phyloP scores from a whole-genome alignment of 2,797 vertebrate species.

The Apogon talboti region DNA sequence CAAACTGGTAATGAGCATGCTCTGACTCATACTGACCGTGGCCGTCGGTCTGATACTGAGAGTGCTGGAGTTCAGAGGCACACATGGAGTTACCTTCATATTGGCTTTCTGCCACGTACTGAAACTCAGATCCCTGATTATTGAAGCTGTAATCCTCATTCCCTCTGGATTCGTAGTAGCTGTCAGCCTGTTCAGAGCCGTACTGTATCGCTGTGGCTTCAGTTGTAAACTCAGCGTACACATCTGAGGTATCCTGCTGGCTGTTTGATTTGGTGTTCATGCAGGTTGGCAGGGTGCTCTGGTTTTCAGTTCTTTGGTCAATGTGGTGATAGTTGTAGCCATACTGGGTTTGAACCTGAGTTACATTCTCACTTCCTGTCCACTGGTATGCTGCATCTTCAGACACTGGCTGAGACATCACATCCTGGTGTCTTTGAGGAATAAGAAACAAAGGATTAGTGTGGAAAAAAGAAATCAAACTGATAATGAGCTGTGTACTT shows the following conservation, averaged over 20 bases:
- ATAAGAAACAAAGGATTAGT: neutral
- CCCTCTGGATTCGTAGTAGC: slow-evolving; percentile 43
- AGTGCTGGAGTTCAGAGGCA: slow-evolving; percentile 38
- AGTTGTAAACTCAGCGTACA: slow-evolving; percentile 74
- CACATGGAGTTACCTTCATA: slow-evolving; percentile 18
- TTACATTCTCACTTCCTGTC: slow-evolving; percentile 42
- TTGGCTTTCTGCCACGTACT: slow-evolving; percentile 37
- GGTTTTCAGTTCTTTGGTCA: slow-evolving; percentile 79
- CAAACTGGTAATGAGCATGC: slow-evolving; percentile 44
- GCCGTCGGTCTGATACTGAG: slow-evolving; percentile 40
- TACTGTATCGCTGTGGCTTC: slow-evolving; percentile 30
- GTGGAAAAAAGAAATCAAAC: slow-evolving; percentile 29
- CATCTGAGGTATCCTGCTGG: slow-evolving; percentile 44
- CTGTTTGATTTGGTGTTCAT: slow-evolving; percentile 38
- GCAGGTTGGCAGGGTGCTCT: slow-evolving; percentile 31
- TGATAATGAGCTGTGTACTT: neutral
- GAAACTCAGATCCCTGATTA: slow-evolving; percentile 32
- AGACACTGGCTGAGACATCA: slow-evolving; percentile 36
- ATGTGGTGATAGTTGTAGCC: slow-evolving; percentile 80
- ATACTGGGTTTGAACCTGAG: slow-evolving; percentile 67
- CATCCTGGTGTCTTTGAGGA: slow-evolving; percentile 51
- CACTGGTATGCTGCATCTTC: slow-evolving; percentile 58
- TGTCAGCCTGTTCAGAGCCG: slow-evolving; percentile 34
- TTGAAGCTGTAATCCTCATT: slow-evolving; percentile 20
- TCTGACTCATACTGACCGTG: slow-evolving; percentile 43